Conservation (phyloP, 2,113 vertebrate species). For the Acanthisitta chloris region DNA sequence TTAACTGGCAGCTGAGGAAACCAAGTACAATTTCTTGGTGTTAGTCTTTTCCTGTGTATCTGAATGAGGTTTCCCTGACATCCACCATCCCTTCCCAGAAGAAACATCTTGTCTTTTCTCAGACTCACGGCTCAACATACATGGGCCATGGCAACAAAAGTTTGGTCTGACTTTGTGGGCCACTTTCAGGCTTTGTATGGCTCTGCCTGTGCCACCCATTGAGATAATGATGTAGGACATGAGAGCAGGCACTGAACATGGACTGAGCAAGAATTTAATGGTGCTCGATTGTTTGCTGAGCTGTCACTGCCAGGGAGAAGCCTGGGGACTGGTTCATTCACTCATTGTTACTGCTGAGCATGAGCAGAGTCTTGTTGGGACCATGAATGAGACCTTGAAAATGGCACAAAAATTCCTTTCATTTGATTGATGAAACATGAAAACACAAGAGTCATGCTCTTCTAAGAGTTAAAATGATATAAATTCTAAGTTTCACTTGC, state of each 20-base stretch:
- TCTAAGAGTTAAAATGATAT: background rate
- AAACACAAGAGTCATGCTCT: background rate
- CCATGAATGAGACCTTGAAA: background rate
- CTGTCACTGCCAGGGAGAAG: background rate
- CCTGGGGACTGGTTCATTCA: background rate
- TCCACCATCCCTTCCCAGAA: background rate
- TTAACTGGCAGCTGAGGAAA: conserved; percentile 10
- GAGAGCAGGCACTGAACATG: background rate
- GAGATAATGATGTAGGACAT: conserved; percentile 3
- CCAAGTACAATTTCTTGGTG: background rate
- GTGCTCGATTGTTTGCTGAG: background rate
- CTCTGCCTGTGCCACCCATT: background rate
- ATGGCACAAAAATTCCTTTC: background rate
- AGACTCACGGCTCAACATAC: background rate
- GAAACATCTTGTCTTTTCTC: conserved; percentile 5
- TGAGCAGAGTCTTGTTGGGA: background rate
- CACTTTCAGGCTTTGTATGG: background rate
- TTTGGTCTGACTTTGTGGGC: background rate
- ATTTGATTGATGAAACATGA: background rate
- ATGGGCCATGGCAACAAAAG: background rate
- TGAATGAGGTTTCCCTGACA: background rate
- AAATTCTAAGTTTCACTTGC: background rate
- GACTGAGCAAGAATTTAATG: background rate
- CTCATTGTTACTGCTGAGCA: background rate
- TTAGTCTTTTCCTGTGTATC: background rate